phyloP scores from a whole-genome alignment of 2,888 invertebrate species.

The Clepsis dumicolana region DNA sequence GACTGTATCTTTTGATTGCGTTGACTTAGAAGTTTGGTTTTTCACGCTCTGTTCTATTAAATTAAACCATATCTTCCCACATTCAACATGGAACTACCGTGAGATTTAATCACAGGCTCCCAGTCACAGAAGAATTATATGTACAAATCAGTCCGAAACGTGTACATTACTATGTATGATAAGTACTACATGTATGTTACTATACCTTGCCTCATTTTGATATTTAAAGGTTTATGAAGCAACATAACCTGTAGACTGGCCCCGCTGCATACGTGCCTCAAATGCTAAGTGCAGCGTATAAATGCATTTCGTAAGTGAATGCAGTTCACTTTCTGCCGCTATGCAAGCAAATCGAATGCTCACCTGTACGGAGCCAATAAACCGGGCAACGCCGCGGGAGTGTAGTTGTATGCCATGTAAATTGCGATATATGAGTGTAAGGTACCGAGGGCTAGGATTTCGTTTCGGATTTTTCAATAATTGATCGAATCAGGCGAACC shows the following conservation, averaged over 20 bases:
- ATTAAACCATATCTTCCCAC: no score
- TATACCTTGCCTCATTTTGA: no score
- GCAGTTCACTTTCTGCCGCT: constrained; percentile 46
- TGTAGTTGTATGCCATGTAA: neutral
- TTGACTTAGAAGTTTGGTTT: no score
- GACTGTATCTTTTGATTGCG: no score
- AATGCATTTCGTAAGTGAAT: constrained; percentile 51
- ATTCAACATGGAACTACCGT: no score
- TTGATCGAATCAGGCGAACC: no score
- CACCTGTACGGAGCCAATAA: constrained; percentile 40
- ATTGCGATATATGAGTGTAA: neutral
- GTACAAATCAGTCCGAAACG: no score
- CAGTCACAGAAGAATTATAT: no score
- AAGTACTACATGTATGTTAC: no score
- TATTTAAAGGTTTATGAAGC: neutral
- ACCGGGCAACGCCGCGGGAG: neutral
- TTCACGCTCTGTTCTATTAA: no score
- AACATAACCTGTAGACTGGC: neutral
- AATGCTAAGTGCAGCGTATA: constrained; percentile 51
- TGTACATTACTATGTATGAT: no score
- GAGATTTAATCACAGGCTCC: no score
- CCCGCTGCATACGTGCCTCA: constrained; percentile 49
- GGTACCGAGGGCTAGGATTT: neutral
- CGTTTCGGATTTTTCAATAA: neutral
- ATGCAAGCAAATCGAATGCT: constrained; percentile 47